Evolutionary conservation across 2,888 invertebrate genomes (phyloP), one percentile per base, ranked within the genome.

Genomic region (Diogma glabrata): DNA sequence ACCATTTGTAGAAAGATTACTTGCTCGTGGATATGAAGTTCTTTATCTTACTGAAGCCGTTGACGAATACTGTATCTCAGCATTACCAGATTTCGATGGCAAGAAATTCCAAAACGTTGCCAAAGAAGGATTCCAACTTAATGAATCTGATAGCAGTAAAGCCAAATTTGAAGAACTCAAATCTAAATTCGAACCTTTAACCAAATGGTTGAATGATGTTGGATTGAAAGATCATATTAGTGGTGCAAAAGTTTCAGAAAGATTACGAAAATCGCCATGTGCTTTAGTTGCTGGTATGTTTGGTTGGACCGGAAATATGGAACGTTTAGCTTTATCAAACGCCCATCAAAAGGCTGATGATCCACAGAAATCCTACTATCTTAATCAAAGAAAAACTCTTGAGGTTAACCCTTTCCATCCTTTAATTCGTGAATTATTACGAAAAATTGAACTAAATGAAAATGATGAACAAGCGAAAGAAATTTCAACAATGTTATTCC

Each of bases 291-390:
- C 97, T 57, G 87, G 90, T 54, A 85, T 89, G 75, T 97, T 93
- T 72, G 96, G 96, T 59, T 97, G 96, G 96, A 95, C 96, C 60
- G 97, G 96, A 62, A 97, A 97, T 72, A 97, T 99, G 97, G 97
- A 97, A 74, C 79, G 97, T 48, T 79, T 97, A 57, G 94, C 96
- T 56, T 72, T 88, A 56, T 87, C 89, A 46, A 97, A 99, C 72
- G 95, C 97, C 14, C 96, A 97, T 71, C 93, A 95, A 69, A 97
- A 97, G 69, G 70, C 84, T 4, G 89, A 95, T 64, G 94, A 95
- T 74, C 86, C 90, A 28, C 89, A 92, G 65, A 83, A 90, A 63
- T 79, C 79, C 61, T 72, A 90, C 68, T 92, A 95, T 68, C 73
- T 93, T 43, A 85, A 82, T 64, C 94, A 95, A 71, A 96, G 92